A percentile compares a stretch with the other conserved stretches of the same genome.
Conservation (phyloP, 1,140 invertebrate genomes). For the Trichogramma pretiosum region DNA sequence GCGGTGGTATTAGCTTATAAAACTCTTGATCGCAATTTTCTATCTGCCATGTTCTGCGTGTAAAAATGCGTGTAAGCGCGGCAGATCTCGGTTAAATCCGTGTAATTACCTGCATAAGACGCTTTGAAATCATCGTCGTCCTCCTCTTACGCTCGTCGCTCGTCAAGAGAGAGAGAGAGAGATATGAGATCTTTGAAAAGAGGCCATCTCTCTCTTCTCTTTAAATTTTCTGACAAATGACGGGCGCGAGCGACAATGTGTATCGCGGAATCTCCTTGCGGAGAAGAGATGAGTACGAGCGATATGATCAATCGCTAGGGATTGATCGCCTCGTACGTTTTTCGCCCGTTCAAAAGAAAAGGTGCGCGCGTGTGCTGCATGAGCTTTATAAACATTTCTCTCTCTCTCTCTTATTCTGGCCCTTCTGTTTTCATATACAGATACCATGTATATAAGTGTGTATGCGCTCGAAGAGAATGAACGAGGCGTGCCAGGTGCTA, state of each 20-base stretch:
- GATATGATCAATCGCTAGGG: constrained; percentile 15
- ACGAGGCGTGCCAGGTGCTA: constrained; percentile 3
- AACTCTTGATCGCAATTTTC: too few relatives aligned
- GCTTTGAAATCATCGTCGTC: too few relatives aligned
- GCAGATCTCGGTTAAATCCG: too few relatives aligned
- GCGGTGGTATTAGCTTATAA: too few relatives aligned
- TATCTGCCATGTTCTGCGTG: too few relatives aligned
- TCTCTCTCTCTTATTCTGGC: constrained; percentile 6
- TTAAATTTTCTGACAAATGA: constrained; percentile 27
- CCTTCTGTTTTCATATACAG: background rate
- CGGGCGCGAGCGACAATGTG: constrained; percentile 21
- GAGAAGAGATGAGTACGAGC: background rate
- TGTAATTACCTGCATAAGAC: too few relatives aligned
- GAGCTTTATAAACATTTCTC: constrained; percentile 18
- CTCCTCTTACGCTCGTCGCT: background rate
- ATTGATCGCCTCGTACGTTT: constrained; percentile 21
- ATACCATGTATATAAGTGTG: background rate
- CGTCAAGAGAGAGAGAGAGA: background rate
- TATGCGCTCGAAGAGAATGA: too few relatives aligned
- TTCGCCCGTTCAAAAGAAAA: constrained; percentile 27
- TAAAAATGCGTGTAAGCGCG: too few relatives aligned
- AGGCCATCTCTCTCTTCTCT: too few relatives aligned
- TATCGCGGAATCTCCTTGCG: constrained; percentile 33
- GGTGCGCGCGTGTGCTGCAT: constrained; percentile 4
- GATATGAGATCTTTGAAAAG: too few relatives aligned